A percentile compares a stretch with the other conserved stretches of the same genome.
phyloP scores from a whole-genome alignment of 2,888 invertebrate species.

The Alcis repandata region DNA sequence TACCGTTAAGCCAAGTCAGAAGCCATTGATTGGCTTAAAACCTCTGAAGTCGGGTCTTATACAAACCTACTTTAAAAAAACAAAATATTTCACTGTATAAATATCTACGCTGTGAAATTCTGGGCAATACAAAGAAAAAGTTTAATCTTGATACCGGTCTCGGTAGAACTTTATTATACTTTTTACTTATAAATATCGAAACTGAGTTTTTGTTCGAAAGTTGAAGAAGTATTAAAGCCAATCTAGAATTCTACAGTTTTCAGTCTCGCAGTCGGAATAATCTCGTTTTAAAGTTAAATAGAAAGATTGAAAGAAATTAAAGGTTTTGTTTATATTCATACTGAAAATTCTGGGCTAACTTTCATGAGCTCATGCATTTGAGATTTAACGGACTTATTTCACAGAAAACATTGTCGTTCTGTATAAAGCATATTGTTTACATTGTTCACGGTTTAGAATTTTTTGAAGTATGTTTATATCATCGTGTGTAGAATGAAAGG shows the following conservation, averaged over 20 bases:
- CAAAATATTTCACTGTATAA: too few relatives aligned
- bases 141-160: background rate
- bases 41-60: too few relatives aligned
- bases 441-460: slow-evolving; percentile 19
- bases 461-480: slow-evolving; percentile 20
- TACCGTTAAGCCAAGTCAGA: too few relatives aligned
- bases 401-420: too few relatives aligned
- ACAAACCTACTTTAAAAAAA: too few relatives aligned
- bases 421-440: slow-evolving; percentile 5
- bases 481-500: slow-evolving; percentile 32
- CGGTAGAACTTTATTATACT: slow-evolving; percentile 1
- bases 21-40: too few relatives aligned
- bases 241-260: slow-evolving; percentile 21
- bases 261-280: slow-evolving; percentile 18
- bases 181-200: slow-evolving; percentile 51
- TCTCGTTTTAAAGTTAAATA: slow-evolving; percentile 26
- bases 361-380: background rate
- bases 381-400: background rate
- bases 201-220: slow-evolving; percentile 57
- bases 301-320: slow-evolving; percentile 7
- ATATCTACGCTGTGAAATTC: too few relatives aligned
- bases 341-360: slow-evolving; percentile 5
- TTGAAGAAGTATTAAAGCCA: slow-evolving; percentile 33
- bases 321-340: background rate
- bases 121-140: background rate